Evolutionary conservation across 2,888 invertebrate species (phyloP), one percentile per base, ranked within the genome.

Genomic region (Latrodectus elegans): DNA sequence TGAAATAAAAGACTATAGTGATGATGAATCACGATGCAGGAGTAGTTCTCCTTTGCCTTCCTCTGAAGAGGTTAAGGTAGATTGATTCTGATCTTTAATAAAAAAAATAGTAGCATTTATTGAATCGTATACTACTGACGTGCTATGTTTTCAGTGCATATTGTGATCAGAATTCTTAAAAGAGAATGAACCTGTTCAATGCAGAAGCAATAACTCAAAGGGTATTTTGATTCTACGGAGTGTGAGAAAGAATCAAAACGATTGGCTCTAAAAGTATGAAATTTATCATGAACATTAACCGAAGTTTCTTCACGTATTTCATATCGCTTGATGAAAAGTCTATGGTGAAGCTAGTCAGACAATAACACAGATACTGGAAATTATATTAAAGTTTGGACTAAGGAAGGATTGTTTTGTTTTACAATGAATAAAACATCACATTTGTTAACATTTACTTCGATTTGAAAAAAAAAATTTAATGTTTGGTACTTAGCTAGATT

Each of bases 281-380:
- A 60, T 60, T 60, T 60, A 15, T 17, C 17, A 26, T 68, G 26
- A 68, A 60, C 60, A 60, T 60, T 60, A 6, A 60, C n/a, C n/a
- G 17, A 26, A 26, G 17, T 60, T 17, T 71, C 60, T 70, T 70
- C 38, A 38, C 53, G 65, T 60, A 64, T 22, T 26, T 74, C 67
- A 74, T 8, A 12, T 74, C 53, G 49, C 68, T 17, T 55, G 51
- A 38, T 49, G n/a, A 68, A 68, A 70, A 79, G 64, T 85, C 17
- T 60, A 67, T 74, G 85, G 85, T 52, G 60, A 82, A 79, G 74
- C 85, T 85, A 85, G 85, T 85, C 85, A 85, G 79, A 67, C 72
- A 67, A 77, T 53, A 84, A 70, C 22, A 60, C 14, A 67, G 68
- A 52, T 15, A 15, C 12, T 60, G 60, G 14, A 60, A 60, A n/a